These are phyloP conservation scores for Camptogramma bilineatum DNA, from an alignment of 2,888 invertebrate species.

Conservation along the genomic window DNA sequence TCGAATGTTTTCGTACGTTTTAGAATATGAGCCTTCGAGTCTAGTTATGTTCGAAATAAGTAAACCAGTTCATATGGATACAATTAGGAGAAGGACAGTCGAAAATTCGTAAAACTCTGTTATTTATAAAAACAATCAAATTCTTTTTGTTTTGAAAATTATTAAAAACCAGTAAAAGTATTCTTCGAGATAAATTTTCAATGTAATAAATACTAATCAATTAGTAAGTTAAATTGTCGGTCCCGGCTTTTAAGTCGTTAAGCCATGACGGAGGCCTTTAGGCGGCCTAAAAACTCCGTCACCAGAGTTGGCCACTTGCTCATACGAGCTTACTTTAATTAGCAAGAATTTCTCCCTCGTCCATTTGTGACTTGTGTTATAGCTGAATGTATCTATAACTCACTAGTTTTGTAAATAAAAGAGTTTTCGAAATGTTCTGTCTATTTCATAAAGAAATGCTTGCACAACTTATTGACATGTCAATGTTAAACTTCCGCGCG, in stretches of 20 bases:
- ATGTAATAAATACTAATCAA: no score
- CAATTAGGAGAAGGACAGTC: not conserved
- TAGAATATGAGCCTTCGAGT: not conserved
- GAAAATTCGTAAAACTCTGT: not conserved
- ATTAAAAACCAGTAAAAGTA: no score
- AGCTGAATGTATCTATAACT: no score
- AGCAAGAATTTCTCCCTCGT: no score
- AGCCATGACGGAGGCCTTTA: no score
- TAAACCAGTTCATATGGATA: not conserved
- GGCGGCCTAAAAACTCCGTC: no score
- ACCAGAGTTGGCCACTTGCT: no score
- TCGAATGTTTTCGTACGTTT: not conserved
- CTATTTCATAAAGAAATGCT: constrained; percentile 17
- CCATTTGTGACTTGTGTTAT: not conserved
- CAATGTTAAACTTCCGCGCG: constrained; percentile 10
- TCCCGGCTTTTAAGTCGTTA: no score
- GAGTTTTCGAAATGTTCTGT: constrained; percentile 4
- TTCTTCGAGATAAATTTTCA: no score
- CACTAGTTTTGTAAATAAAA: not conserved
- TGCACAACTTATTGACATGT: constrained; percentile 34
- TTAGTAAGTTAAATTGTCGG: no score
- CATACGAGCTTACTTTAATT: no score
- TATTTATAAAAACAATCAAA: not conserved
- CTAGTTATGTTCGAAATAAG: not conserved
- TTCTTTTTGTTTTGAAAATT: no score